Conservation (phyloP, 2,888 invertebrate species). For the Chirona hameri region DNA sequence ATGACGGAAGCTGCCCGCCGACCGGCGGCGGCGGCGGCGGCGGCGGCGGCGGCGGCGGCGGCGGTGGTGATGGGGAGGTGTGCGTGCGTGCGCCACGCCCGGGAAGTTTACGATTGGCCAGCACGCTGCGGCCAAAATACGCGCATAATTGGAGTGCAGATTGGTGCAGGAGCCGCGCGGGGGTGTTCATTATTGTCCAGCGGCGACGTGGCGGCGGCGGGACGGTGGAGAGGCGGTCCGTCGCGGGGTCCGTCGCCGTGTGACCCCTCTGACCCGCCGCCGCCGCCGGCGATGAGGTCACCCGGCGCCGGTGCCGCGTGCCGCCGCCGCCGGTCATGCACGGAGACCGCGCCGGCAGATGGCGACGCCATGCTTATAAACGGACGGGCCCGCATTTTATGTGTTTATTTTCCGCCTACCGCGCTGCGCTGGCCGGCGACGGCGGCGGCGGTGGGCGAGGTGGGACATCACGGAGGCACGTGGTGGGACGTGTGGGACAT, state of each 20-base stretch:
- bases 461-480: too few species aligned
- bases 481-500: too few species aligned
- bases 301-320: not conserved
- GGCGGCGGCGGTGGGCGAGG: too few species aligned
- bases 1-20: not conserved
- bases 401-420: constrained; percentile 13
- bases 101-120: not conserved
- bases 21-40: not conserved
- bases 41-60: not conserved
- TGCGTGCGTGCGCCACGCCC: not conserved
- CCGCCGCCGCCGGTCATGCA: not conserved
- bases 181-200: not conserved
- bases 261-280: not conserved
- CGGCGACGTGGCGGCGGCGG: too few species aligned
- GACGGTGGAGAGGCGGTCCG: too few species aligned
- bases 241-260: not conserved
- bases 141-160: not conserved
- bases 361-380: not conserved
- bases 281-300: not conserved
- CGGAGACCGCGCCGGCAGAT: not conserved
- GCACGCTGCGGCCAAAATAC: not conserved
- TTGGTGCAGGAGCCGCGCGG: not conserved
- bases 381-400: not conserved
- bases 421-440: not conserved
- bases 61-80: not conserved